phyloP scores from a whole-genome alignment of 2,797 vertebrate species.

The Nannoperca australis region DNA sequence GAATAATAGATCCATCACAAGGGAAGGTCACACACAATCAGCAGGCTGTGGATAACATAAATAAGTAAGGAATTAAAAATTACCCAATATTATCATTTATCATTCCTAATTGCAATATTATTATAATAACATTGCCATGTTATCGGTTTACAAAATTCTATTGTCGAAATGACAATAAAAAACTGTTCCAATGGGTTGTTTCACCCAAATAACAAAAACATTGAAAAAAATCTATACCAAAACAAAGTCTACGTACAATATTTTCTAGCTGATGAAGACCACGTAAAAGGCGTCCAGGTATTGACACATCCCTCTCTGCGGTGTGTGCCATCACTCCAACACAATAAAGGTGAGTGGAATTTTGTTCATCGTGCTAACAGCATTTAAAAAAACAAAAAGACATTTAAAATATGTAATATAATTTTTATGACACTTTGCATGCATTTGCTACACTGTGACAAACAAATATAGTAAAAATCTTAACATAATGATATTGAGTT shows the following conservation, averaged over 20 bases:
- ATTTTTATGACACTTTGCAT: neutral
- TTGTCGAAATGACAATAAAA: neutral
- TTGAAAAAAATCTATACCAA: neutral
- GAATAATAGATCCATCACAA: neutral
- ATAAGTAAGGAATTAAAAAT: neutral
- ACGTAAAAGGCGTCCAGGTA: neutral
- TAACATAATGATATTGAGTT: neutral
- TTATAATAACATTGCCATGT: neutral
- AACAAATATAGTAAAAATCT: neutral
- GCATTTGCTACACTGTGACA: neutral
- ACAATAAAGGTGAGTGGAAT: no score
- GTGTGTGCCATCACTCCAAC: no score
- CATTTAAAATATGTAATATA: no score
- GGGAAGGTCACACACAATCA: conserved; percentile 8
- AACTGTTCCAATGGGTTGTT: neutral
- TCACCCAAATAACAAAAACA: neutral
- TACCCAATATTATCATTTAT: neutral
- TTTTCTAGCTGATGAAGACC: neutral
- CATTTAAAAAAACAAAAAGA: no score
- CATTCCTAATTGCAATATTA: neutral
- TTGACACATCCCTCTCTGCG: neutral
- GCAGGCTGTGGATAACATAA: neutral
- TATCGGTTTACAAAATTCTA: neutral
- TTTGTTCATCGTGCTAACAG: no score
- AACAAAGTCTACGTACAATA: neutral